Evolutionary conservation across 2,888 invertebrate genomes (phyloP).

Genomic region (Galeruca laticollis): DNA sequence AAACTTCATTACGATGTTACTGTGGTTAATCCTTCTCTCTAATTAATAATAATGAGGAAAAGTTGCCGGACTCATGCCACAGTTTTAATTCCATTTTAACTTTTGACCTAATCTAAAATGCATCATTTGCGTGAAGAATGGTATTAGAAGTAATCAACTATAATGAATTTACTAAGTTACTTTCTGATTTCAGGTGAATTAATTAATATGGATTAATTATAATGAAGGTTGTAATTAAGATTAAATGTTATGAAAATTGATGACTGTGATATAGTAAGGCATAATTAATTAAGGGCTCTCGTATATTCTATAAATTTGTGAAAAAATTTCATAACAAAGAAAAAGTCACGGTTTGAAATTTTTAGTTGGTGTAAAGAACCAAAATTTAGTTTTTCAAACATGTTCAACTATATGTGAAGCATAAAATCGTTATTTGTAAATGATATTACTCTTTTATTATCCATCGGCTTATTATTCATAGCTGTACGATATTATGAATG

Average conservation of each 20-base stretch:
- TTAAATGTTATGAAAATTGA: not conserved
- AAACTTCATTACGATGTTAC: slow-evolving; percentile 52
- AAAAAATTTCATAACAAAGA: no score
- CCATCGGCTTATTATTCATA: no score
- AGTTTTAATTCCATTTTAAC: slow-evolving; percentile 40
- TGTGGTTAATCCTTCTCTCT: slow-evolving; percentile 40
- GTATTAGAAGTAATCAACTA: not conserved
- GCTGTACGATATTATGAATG: no score
- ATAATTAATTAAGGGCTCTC: no score
- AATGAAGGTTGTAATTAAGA: not conserved
- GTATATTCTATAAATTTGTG: no score
- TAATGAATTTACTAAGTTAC: slow-evolving; percentile 3
- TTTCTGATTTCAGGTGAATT: not conserved
- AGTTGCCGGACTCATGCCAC: slow-evolving; percentile 38
- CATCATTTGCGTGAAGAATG: slow-evolving; percentile 21
- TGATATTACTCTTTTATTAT: no score
- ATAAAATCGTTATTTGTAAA: no score
- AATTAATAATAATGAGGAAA: slow-evolving; percentile 53
- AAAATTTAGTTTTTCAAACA: no score
- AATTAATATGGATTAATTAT: not conserved
- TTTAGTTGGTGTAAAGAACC: no score
- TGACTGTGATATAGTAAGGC: no score
- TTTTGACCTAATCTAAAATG: slow-evolving; percentile 19
- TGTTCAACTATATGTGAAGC: no score
- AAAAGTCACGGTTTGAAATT: no score